Percentiles rank a stretch among this genome's conserved stretches.
Evolutionary conservation across 2,797 vertebrate genomes (phyloP).

Genomic region (Neosalanx taihuensis): DNA sequence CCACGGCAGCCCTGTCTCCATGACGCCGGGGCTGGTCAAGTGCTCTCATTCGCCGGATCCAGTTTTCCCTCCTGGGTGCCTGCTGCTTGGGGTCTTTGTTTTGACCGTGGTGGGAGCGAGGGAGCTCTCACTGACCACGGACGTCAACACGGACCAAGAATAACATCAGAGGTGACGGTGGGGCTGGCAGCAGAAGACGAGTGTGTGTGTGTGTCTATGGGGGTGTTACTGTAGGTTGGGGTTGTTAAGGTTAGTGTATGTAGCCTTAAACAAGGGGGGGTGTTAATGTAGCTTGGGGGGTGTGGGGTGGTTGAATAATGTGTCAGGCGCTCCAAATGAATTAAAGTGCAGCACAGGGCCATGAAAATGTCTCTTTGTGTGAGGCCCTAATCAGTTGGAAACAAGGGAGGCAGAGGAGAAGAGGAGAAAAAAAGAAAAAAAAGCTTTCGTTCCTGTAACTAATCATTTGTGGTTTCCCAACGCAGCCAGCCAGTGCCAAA

Average conservation of each 20-base stretch:
- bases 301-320: constrained; percentile 57
- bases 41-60: constrained; percentile 51
- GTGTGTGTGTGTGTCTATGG: constrained; percentile 17
- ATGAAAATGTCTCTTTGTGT: constrained; percentile 73
- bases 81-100: constrained; percentile 55
- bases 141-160: constrained; percentile 43
- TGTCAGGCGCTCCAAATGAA: constrained; percentile 73
- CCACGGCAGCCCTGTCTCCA: constrained; percentile 20
- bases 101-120: constrained; percentile 49
- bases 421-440: constrained; percentile 12
- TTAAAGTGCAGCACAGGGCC: constrained; percentile 67
- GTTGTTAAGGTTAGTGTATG: neutral
- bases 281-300: neutral
- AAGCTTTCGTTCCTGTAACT: constrained; percentile 80
- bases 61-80: constrained; percentile 59
- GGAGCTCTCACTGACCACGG: constrained; percentile 53
- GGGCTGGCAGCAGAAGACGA: constrained; percentile 65
- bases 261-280: no score
- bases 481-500: constrained; percentile 79
- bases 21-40: constrained; percentile 46
- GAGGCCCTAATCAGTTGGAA: constrained; percentile 77
- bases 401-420: constrained; percentile 63
- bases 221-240: neutral
- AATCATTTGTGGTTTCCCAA: constrained; percentile 83
- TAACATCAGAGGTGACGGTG: constrained; percentile 63